These are phyloP conservation scores for Pungitius pungitius DNA, from an alignment of 2,113 vertebrate species.

Conservation along the genomic window DNA sequence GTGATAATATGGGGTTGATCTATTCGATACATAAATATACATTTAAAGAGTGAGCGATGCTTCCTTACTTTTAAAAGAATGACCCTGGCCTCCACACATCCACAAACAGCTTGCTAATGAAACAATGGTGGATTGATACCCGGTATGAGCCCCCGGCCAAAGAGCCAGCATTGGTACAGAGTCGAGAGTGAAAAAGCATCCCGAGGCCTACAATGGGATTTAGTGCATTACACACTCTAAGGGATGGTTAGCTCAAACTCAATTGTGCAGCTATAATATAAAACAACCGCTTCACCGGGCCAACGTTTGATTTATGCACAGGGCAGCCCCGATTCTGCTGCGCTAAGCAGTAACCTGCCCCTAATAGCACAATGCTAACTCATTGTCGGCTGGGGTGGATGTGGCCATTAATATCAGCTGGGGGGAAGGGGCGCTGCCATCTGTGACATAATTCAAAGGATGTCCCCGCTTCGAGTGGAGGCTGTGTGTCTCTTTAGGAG, in stretches of 20 bases:
- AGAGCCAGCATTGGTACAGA: too few relatives aligned
- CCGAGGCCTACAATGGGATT: background rate
- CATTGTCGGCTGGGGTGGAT: conserved; percentile 55
- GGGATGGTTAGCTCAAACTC: background rate
- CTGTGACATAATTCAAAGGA: conserved; percentile 15
- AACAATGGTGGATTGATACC: background rate
- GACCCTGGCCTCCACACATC: background rate
- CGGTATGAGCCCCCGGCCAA: too few relatives aligned
- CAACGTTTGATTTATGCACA: conserved; percentile 56
- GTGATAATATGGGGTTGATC: background rate
- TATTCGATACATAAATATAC: background rate
- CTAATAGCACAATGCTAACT: conserved; percentile 63
- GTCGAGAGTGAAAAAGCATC: background rate
- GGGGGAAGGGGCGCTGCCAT: background rate
- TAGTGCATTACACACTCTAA: background rate
- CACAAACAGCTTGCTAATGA: background rate
- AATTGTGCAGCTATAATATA: background rate
- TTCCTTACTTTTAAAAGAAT: background rate
- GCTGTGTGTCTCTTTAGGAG: background rate
- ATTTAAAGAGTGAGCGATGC: too few relatives aligned
- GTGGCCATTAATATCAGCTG: conserved; percentile 57
- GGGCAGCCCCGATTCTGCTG: conserved; percentile 42
- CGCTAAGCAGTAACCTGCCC: conserved; percentile 57
- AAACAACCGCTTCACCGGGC: background rate
- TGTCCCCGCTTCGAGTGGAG: background rate